Evolutionary conservation across 2,888 invertebrate genomes (phyloP).

Genomic region (Epirrita christyi): DNA sequence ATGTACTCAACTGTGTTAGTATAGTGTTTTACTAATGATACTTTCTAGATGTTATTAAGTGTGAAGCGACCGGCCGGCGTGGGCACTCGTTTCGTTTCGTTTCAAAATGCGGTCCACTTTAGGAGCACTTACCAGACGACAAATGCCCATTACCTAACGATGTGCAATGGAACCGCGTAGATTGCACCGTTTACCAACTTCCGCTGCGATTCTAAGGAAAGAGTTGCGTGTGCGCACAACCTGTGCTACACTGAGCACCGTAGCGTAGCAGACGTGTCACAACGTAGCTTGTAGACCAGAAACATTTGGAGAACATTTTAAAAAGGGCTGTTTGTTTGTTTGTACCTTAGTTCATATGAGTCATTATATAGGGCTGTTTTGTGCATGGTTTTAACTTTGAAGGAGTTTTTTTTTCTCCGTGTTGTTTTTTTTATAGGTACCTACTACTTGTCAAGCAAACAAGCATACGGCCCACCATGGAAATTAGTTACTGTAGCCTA

Average conservation of each 20-base stretch:
- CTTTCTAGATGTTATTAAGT: conserved; percentile 58
- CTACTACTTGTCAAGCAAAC: too few relatives aligned
- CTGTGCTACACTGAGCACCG: neutral
- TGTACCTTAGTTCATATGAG: too few relatives aligned
- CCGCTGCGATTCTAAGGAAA: conserved; percentile 63
- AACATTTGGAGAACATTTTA: neutral
- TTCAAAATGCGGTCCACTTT: conserved; percentile 25
- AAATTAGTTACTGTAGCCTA: too few relatives aligned
- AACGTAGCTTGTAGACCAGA: neutral
- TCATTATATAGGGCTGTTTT: too few relatives aligned
- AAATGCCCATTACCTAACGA: conserved; percentile 28
- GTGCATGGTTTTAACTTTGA: too few relatives aligned
- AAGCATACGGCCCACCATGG: too few relatives aligned
- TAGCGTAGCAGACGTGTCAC: neutral
- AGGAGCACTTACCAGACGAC: conserved; percentile 17
- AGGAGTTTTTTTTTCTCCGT: too few relatives aligned
- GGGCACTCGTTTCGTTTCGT: conserved; percentile 31
- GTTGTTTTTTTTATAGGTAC: too few relatives aligned
- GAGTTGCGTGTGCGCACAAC: conserved; percentile 30
- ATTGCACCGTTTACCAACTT: conserved; percentile 54
- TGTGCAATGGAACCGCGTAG: conserved; percentile 53
- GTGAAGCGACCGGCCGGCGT: conserved; percentile 62
- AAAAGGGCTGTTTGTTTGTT: neutral
- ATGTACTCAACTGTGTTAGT: conserved; percentile 57
- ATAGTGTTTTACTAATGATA: conserved; percentile 59